Evolutionary conservation across 2,113 vertebrate species (phyloP).

Genomic region (Circaetus cinerascens): DNA sequence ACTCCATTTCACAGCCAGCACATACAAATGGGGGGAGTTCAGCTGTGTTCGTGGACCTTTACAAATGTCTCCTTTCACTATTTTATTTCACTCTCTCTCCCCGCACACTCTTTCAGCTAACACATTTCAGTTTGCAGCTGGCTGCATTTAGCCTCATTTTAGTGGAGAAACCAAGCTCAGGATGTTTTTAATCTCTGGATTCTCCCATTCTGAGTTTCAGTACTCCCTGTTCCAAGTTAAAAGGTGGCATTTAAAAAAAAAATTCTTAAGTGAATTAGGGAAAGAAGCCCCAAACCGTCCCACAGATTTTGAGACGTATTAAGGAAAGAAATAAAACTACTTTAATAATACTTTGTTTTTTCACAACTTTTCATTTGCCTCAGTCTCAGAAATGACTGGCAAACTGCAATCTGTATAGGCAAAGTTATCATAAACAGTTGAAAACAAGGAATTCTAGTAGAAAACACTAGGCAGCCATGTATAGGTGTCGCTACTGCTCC

Average conservation of each 20-base stretch:
- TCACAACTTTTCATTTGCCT: not conserved
- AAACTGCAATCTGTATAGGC: not conserved
- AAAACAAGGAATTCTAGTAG: not conserved
- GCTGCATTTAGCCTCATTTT: not conserved
- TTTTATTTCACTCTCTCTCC: not conserved
- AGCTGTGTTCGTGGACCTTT: not conserved
- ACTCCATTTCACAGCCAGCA: not conserved
- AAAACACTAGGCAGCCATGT: not conserved
- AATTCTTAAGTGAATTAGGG: not conserved
- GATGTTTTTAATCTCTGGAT: not conserved
- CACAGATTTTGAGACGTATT: not conserved
- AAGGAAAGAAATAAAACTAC: not conserved
- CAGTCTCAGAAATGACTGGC: not conserved
- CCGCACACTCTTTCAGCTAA: not conserved
- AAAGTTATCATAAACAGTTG: not conserved
- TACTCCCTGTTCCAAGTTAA: not conserved
- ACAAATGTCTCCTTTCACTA: not conserved
- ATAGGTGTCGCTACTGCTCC: constrained; percentile 53
- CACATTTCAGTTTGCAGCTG: not conserved
- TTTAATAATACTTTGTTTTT: not conserved
- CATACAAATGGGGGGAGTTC: not conserved
- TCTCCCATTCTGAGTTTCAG: not conserved
- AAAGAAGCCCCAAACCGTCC: not conserved
- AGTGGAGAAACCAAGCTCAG: not conserved
- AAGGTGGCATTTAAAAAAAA: not conserved